These are phyloP conservation scores for Rhadinocentrus ornatus DNA, from an alignment of 2,797 vertebrate species.

Conservation along the genomic window DNA sequence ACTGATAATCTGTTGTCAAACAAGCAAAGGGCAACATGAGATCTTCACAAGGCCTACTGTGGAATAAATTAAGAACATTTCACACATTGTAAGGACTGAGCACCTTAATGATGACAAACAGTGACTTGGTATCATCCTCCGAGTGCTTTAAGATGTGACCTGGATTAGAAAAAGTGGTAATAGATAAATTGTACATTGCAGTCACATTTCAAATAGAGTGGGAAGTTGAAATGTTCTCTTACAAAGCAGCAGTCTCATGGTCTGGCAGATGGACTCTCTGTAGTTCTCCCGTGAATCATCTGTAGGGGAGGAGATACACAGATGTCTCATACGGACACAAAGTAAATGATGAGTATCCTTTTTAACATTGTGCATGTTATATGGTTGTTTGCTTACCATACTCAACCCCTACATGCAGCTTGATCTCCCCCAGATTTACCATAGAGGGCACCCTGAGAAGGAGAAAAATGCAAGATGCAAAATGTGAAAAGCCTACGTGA, in stretches of 20 bases:
- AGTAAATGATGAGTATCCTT: conserved; percentile 60
- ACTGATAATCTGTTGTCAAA: conserved; percentile 88
- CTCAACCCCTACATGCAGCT: conserved; percentile 89
- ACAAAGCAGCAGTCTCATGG: conserved; percentile 93
- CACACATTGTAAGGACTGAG: not conserved
- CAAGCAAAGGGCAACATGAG: conserved; percentile 43
- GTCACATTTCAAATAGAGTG: conserved; percentile 19
- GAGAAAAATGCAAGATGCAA: conserved; percentile 9
- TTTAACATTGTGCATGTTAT: conserved; percentile 16
- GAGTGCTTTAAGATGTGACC: conserved; percentile 94
- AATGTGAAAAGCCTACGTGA: conserved; percentile 21
- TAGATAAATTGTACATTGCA: conserved; percentile 25
- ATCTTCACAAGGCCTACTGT: conserved; percentile 9
- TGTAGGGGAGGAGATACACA: conserved; percentile 73
- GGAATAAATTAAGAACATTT: conserved; percentile 17
- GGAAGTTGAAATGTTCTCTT: conserved; percentile 78
- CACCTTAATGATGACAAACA: conserved; percentile 98
- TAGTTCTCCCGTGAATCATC: conserved; percentile 92
- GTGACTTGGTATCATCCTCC: conserved; percentile 97
- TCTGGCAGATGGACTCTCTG: conserved; percentile 90
- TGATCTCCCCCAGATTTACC: conserved; percentile 92
- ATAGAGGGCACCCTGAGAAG: conserved; percentile 88
- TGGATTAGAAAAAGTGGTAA: conserved; percentile 60
- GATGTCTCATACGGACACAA: conserved; percentile 49
- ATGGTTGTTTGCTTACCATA: conserved; percentile 84